Evolutionary conservation across 2,113 vertebrate species (phyloP), one percentile per base, ranked within the genome.

Genomic region (Cettia cetti): DNA sequence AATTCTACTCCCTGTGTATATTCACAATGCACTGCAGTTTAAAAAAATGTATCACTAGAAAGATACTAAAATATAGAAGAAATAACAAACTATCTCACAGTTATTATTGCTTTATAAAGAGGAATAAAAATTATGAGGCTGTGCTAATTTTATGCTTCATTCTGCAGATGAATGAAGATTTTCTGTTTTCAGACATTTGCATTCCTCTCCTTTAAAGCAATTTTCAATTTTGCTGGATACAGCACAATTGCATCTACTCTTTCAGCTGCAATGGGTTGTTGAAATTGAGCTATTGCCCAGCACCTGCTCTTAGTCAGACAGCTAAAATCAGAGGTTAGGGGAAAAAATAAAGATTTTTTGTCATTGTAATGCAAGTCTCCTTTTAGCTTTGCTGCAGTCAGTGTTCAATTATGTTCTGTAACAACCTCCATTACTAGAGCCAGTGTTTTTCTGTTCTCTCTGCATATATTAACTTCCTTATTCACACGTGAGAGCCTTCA

Each of bases 321-420:
- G 93, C 94, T 95, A 93, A 96, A 96, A 95, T 96, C 92, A 95
- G 90, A 94, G 89, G 92, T 94, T 95, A 95, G 89, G 49, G 71
- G 65, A 26, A 95, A 94, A 95, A 96, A 95, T 82, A 95, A 96
- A 93, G 95, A 93, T 95, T 95, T 96, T 94, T 87, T 96, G 93
- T 90, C 87, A 96, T 94, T 96, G 92, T 96, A 93, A 96, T 97
- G 94, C 96, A 96, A 96, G 94, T 92, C 96, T 97, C 94, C 94
- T 96, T 95, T 95, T 92, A 96, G 93, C 86, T 96, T 96, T 97
- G 94, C 93, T 95, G 96, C 92, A 95, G 94, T 96, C 92, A 94
- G 95, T 92, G 94, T 90, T 96, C 94, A 95, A 95, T 96, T 96
- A 94, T 71, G 52, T 82, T 94, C 91, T 88, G 76, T 95, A 96